Evolutionary conservation across 2,888 invertebrate genomes (phyloP).

Genomic region (Nycteola revayana): DNA sequence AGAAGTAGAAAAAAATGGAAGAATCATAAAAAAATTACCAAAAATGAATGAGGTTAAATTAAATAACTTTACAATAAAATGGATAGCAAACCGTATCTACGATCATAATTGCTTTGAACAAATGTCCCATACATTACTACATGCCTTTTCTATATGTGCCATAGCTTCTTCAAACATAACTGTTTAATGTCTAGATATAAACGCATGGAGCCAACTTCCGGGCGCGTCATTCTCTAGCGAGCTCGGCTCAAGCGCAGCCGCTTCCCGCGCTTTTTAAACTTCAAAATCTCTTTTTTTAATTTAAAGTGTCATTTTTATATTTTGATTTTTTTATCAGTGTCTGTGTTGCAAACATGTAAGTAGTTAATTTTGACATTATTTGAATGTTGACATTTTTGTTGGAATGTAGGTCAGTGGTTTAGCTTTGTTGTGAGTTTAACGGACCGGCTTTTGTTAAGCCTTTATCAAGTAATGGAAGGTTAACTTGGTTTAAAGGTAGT

Average conservation of each 20-base stretch:
- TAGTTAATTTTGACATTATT: conserved; percentile 54
- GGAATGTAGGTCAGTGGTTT: conserved; percentile 52
- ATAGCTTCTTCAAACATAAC: conserved; percentile 68
- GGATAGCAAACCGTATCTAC: no score
- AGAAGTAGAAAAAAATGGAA: no score
- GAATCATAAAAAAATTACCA: no score
- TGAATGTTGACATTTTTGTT: conserved; percentile 44
- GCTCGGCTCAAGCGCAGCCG: conserved; percentile 59
- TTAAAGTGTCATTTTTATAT: conserved; percentile 32
- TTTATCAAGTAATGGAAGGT: conserved; percentile 18
- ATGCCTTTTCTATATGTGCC: conserved; percentile 46
- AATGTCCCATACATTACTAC: conserved; percentile 27
- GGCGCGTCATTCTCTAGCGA: conserved; percentile 71
- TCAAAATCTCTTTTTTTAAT: conserved; percentile 31
- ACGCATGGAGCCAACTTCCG: conserved; percentile 62
- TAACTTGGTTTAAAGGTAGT: no score
- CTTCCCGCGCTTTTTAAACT: conserved; percentile 57
- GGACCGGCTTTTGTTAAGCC: conserved; percentile 31
- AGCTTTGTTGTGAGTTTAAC: conserved; percentile 45
- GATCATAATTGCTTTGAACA: conserved; percentile 1
- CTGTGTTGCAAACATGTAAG: conserved; percentile 48
- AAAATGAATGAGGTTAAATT: no score
- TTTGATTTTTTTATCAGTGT: conserved; percentile 50
- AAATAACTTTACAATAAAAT: no score
- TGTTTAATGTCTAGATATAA: conserved; percentile 77